Conservation (phyloP, 2,888 invertebrate species). For the Perizoma flavofasciatum region DNA sequence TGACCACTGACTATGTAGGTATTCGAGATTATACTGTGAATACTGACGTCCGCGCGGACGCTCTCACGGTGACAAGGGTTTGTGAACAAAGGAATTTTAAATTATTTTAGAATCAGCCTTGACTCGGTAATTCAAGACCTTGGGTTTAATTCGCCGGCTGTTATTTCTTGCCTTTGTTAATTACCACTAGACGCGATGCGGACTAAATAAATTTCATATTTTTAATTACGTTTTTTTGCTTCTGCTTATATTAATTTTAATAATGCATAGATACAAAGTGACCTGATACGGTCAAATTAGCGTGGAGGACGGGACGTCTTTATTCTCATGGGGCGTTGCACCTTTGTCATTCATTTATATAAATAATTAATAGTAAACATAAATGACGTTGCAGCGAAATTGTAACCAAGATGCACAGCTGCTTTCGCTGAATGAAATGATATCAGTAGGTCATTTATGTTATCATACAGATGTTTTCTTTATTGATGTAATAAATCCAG, state of each 20-base stretch:
- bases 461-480: slow-evolving; percentile 60
- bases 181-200: slow-evolving; percentile 13
- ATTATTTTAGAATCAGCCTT: slow-evolving; percentile 30
- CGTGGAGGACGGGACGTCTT: slow-evolving; percentile 26
- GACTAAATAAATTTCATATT: slow-evolving; percentile 18
- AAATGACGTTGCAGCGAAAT: slow-evolving; percentile 25
- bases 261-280: slow-evolving; percentile 25
- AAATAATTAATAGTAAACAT: slow-evolving; percentile 22
- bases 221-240: not conserved
- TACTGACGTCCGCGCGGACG: slow-evolving; percentile 10
- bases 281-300: slow-evolving; percentile 30
- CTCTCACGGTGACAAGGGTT: slow-evolving; percentile 33
- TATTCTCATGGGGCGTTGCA: slow-evolving; percentile 23
- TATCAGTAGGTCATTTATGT: slow-evolving; percentile 39
- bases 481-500: slow-evolving; percentile 58
- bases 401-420: slow-evolving; percentile 23
- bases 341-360: slow-evolving; percentile 22
- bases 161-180: slow-evolving; percentile 24
- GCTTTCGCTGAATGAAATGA: slow-evolving; percentile 37
- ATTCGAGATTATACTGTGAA: slow-evolving; percentile 9
- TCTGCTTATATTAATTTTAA: slow-evolving; percentile 1
- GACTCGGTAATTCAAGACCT: slow-evolving; percentile 29
- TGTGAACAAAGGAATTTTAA: slow-evolving; percentile 36
- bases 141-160: slow-evolving; percentile 22
- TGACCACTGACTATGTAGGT: not conserved